Conservation (phyloP, 2,113 vertebrate species). For the Crocuta crocuta region DNA sequence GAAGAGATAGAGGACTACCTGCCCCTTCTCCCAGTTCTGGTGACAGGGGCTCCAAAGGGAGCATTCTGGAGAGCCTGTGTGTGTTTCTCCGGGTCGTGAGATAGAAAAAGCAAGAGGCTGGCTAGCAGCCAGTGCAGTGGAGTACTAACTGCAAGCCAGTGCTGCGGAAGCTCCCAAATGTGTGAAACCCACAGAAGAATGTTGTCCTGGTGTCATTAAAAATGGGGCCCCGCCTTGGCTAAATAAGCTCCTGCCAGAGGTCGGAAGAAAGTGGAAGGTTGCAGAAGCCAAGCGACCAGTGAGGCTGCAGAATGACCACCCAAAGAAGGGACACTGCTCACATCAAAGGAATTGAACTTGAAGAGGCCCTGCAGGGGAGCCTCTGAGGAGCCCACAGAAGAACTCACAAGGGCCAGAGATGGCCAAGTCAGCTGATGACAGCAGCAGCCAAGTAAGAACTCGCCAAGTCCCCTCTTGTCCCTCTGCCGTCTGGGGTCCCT, state of each 20-base stretch:
- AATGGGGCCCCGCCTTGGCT: not conserved
- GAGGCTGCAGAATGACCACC: not conserved
- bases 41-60: not conserved
- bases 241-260: not conserved
- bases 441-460: not conserved
- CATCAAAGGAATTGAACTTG: not conserved
- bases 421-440: not conserved
- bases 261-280: not conserved
- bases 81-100: not conserved
- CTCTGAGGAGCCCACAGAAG: not conserved
- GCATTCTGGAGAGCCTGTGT: not conserved
- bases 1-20: not conserved
- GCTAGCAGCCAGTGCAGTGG: too few species aligned
- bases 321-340: not conserved
- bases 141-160: not conserved
- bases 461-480: not conserved
- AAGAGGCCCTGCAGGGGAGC: not conserved
- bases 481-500: too few species aligned
- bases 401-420: not conserved
- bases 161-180: not conserved
- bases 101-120: not conserved
- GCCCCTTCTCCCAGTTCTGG: not conserved
- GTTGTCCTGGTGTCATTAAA: not conserved
- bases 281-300: not conserved
- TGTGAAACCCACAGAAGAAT: not conserved